Percentiles rank a stretch among this genome's conserved stretches.
Evolutionary conservation across 2,797 vertebrate genomes (phyloP).

Genomic region (Scyliorhinus canicula): DNA sequence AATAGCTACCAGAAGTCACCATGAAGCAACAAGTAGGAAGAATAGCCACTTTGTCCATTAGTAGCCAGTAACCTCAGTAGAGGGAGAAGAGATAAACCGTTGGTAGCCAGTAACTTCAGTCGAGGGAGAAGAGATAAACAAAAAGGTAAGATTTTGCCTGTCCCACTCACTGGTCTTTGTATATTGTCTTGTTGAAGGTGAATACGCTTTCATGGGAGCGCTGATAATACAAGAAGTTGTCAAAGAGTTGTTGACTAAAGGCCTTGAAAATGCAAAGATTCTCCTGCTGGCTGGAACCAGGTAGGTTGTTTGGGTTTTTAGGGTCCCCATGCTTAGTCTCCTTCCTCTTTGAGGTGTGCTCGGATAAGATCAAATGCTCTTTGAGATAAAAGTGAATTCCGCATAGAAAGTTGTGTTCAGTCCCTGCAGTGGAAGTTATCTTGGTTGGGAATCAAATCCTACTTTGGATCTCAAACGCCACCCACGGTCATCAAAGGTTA

Average conservation of each 20-base stretch:
- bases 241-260: constrained; percentile 78
- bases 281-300: constrained; percentile 91
- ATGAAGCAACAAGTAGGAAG: not conserved
- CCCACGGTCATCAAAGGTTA: constrained; percentile 3
- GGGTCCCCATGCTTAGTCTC: not conserved
- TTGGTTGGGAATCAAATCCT: not conserved
- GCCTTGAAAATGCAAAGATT: constrained; percentile 84
- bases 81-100: not conserved
- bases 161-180: constrained; percentile 39
- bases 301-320: constrained; percentile 50
- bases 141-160: not conserved
- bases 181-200: constrained; percentile 56
- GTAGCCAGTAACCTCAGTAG: not conserved
- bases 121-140: not conserved
- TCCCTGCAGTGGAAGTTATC: not conserved
- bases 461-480: not conserved
- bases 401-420: not conserved
- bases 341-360: not conserved
- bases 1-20: not conserved
- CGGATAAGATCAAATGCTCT: not conserved
- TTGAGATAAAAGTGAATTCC: constrained; percentile 16
- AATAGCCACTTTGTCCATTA: not conserved
- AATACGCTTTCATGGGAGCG: constrained; percentile 92
- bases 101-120: not conserved
- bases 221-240: constrained; percentile 92